Evolutionary conservation across 2,888 invertebrate genomes (phyloP).

Genomic region (Iphiclides podalirius): DNA sequence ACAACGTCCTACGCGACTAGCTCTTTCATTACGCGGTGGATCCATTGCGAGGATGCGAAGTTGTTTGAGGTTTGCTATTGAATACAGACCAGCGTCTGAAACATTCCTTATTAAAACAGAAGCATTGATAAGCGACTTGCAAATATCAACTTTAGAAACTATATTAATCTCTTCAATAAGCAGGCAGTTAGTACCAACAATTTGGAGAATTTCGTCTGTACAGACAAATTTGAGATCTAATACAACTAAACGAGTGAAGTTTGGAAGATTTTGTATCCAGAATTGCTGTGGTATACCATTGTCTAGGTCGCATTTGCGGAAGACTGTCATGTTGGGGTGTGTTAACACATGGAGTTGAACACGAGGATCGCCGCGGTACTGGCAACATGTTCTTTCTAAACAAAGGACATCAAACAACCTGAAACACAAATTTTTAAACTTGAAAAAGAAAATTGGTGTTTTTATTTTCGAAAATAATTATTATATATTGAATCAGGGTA

Average conservation of each 20-base stretch:
- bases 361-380: slow-evolving; percentile 65
- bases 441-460: no score
- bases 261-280: slow-evolving; percentile 62
- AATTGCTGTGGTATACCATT: slow-evolving; percentile 63
- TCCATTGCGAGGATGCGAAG: slow-evolving; percentile 68
- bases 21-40: slow-evolving; percentile 67
- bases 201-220: slow-evolving; percentile 71
- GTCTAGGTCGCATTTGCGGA: slow-evolving; percentile 71
- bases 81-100: slow-evolving; percentile 64
- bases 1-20: slow-evolving; percentile 63
- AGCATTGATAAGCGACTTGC: slow-evolving; percentile 71
- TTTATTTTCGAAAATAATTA: no score
- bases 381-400: slow-evolving; percentile 65
- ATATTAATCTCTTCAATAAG: slow-evolving; percentile 71
- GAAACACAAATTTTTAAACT: slow-evolving; percentile 55
- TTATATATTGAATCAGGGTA: no score
- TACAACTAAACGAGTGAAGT: slow-evolving; percentile 57
- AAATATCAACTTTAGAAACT: slow-evolving; percentile 70
- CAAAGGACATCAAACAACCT: slow-evolving; percentile 77
- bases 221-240: slow-evolving; percentile 74
- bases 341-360: slow-evolving; percentile 64
- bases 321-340: slow-evolving; percentile 67
- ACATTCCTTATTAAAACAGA: slow-evolving; percentile 70
- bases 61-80: slow-evolving; percentile 59
- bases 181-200: slow-evolving; percentile 58